Conservation (phyloP, 92 coral and sea anemone genomes). For the Anthopleura xanthogrammica region DNA sequence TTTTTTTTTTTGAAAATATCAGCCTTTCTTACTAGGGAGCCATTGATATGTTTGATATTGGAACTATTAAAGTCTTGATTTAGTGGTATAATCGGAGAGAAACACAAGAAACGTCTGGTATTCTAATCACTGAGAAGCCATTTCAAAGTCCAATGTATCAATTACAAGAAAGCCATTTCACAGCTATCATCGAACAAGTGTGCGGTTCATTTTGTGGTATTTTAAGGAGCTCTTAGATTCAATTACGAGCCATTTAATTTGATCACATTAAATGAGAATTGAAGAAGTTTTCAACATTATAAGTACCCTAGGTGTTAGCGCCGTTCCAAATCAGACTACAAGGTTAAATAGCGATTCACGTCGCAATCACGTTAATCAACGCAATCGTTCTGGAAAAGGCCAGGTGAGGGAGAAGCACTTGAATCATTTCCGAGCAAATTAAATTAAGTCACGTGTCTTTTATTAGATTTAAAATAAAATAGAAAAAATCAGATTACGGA, state of each 20-base stretch:
- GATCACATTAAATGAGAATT: constrained; percentile 2
- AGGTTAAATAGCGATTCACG: constrained; percentile 12
- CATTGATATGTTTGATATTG: not conserved
- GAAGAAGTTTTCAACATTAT: not conserved
- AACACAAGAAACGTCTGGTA: not conserved
- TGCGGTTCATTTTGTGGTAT: constrained; percentile 12
- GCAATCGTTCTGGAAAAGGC: not conserved
- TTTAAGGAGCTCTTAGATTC: constrained; percentile 9
- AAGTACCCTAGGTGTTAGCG: not conserved
- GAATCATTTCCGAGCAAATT: not conserved
- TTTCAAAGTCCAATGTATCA: not conserved
- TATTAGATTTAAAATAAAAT: not conserved
- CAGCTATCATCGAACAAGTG: constrained; percentile 7
- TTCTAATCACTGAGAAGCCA: not conserved
- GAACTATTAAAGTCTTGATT: not conserved
- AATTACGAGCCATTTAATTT: not conserved
- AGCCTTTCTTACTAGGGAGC: not conserved
- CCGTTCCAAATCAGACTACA: not conserved
- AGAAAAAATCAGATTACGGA: too few relatives aligned
- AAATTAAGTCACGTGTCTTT: not conserved
- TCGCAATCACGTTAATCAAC: not conserved
- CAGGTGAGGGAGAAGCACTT: not conserved
- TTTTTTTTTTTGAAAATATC: not conserved
- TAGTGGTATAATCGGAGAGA: not conserved
- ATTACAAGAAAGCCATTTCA: constrained; percentile 2